phyloP scores from a whole-genome alignment of 2,113 vertebrate species.

The Thunnus maccoyii region DNA sequence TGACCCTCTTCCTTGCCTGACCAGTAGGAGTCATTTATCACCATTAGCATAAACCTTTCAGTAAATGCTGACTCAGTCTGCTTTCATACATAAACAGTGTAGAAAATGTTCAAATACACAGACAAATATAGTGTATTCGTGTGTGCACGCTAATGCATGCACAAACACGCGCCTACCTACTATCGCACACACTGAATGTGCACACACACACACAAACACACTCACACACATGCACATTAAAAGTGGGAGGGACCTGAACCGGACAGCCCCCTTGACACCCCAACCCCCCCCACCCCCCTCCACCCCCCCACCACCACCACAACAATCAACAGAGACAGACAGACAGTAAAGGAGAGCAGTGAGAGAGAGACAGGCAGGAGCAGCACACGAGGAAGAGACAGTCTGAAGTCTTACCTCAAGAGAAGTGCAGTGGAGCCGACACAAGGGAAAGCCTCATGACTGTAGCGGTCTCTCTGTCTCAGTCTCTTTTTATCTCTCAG shows the following conservation, averaged over 20 bases:
- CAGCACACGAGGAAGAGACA: constrained; percentile 39
- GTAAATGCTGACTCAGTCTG: constrained; percentile 36
- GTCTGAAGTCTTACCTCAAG: constrained; percentile 85
- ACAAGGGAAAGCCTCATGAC: constrained; percentile 82
- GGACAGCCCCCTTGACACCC: constrained; percentile 49
- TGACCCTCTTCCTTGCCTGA: constrained; percentile 47
- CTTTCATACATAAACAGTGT: constrained; percentile 50
- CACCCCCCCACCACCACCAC: constrained; percentile 48
- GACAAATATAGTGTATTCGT: background rate
- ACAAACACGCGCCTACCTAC: constrained; percentile 13
- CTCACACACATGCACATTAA: constrained; percentile 32
- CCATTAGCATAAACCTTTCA: constrained; percentile 60
- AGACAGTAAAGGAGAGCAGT: constrained; percentile 57
- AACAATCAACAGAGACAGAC: constrained; percentile 73
- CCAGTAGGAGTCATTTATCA: constrained; percentile 59
- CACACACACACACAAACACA: background rate
- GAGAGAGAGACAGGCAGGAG: constrained; percentile 50
- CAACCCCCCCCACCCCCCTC: constrained; percentile 11
- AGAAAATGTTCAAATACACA: constrained; percentile 29
- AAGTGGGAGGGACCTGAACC: constrained; percentile 69
- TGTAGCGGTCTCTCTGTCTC: constrained; percentile 60
- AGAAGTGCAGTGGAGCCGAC: constrained; percentile 50
- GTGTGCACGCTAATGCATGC: constrained; percentile 23
- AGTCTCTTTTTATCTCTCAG: constrained; percentile 67
- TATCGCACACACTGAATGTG: constrained; percentile 3